phyloP scores from a whole-genome alignment of 2,888 invertebrate species.

The Anodontia alba region DNA sequence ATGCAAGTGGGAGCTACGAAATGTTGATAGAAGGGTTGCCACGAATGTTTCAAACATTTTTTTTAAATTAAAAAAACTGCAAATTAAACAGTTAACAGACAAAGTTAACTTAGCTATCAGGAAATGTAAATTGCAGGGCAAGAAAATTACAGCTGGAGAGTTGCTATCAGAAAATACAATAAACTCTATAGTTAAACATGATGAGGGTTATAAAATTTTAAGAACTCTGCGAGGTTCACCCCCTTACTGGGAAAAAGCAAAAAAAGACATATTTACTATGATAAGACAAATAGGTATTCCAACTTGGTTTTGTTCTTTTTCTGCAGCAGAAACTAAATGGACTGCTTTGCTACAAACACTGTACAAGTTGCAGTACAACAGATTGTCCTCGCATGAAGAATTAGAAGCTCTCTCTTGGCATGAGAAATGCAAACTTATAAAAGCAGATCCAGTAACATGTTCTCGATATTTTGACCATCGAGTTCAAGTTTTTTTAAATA shows the following conservation, averaged over 20 bases:
- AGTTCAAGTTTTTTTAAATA: slow-evolving; percentile 25
- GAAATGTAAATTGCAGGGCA: slow-evolving; percentile 13
- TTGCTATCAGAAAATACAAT: no score
- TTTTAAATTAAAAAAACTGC: slow-evolving; percentile 46
- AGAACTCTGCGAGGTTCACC: slow-evolving; percentile 39
- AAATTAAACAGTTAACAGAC: slow-evolving; percentile 34
- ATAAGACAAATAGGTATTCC: slow-evolving; percentile 38
- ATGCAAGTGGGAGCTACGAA: slow-evolving; percentile 46
- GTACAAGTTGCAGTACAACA: slow-evolving; percentile 11
- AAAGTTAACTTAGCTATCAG: slow-evolving; percentile 16
- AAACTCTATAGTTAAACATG: slow-evolving; percentile 29
- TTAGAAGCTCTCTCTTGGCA: slow-evolving; percentile 39
- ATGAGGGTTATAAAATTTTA: slow-evolving; percentile 26
- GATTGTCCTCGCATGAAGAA: slow-evolving; percentile 10
- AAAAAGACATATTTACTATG: slow-evolving; percentile 42
- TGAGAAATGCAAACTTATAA: slow-evolving; percentile 49
- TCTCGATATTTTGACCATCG: slow-evolving; percentile 51
- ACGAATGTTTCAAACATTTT: slow-evolving; percentile 44
- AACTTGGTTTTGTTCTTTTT: slow-evolving; percentile 34
- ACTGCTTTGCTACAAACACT: slow-evolving; percentile 21
- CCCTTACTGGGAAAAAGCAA: slow-evolving; percentile 35
- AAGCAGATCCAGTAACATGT: slow-evolving; percentile 60
- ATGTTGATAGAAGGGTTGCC: slow-evolving; percentile 37
- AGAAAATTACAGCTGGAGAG: no score
- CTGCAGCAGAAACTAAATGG: slow-evolving; percentile 52